Percentiles rank a stretch among this genome's conserved stretches.
Conservation (phyloP, 92 coral and sea anemone genomes). For the Metridium senile region DNA sequence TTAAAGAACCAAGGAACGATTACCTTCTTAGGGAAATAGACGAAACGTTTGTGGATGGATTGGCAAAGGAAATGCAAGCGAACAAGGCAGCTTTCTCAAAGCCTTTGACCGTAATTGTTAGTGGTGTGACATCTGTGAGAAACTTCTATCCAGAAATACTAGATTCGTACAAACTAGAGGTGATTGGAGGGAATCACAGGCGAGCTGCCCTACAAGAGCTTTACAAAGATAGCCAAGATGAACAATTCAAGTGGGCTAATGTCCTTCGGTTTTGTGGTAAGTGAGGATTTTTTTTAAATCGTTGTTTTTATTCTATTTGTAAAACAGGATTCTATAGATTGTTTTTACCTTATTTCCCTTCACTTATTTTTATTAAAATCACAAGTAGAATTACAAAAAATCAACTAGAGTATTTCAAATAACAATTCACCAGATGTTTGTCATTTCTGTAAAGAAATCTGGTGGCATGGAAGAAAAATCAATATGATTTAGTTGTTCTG, state of each 20-base stretch:
- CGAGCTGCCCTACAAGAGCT: conserved; percentile 28
- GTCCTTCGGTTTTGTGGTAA: conserved; percentile 40
- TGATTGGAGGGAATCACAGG: conserved; percentile 43
- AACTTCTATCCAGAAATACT: not conserved
- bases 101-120: not conserved
- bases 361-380: no score
- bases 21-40: conserved; percentile 20
- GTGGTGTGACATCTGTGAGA: not conserved
- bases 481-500: no score
- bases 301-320: no score
- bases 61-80: conserved; percentile 5
- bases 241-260: conserved; percentile 22
- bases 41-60: conserved; percentile 10
- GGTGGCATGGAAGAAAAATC: no score
- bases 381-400: no score
- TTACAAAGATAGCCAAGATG: conserved; percentile 15
- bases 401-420: no score
- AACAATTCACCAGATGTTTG: no score
- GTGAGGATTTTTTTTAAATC: no score
- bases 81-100: conserved; percentile 7
- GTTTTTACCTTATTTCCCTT: no score
- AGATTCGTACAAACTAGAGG: conserved; percentile 30
- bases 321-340: no score
- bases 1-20: conserved; percentile 7
- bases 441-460: no score